Evolutionary conservation across 1,140 invertebrate species (phyloP), one percentile per base, ranked within the genome.

Genomic region (Bombus picipes): DNA sequence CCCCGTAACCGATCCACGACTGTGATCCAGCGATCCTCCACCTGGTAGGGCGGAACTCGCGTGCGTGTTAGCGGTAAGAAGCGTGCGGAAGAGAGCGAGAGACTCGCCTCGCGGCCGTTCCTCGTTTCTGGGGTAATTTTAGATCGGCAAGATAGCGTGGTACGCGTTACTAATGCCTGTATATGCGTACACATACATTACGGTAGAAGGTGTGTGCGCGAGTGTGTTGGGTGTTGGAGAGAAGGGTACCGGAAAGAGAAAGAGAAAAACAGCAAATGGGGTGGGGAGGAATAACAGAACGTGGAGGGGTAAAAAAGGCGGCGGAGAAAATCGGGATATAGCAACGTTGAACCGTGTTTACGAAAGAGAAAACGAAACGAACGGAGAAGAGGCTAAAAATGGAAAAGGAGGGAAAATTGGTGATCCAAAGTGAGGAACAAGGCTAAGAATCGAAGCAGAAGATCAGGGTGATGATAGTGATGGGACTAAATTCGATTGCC

Each of bases 71-170:
- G 74, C 75, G 9, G 74, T 59, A 8, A n/a, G 37, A 62, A 62
- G 41, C 65, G 78, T 43, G 43, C 65, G 74, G 83, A 66, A 77
- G 25, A 59, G 82, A 86, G 65, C 72, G 65, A 41, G 68, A n/a
- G 81, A 43, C 70, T 66, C 65, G 34, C 25, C 25, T 18, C 37
- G 75, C 83, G 72, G 81, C 65, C 86, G 91, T 89, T 87, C 89
- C 87, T 81, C 88, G 91, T 92, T 91, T 66, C 92, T 77, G 87
- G 83, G 89, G 90, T 94, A 94, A 94, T 93, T 94, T 94, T 94
- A 94, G 94, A 94, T 94, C 87, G 87, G 88, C 88, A 90, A 94
- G 94, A 94, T 94, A 94, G 81, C 94, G 68, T 10, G 53, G 65
- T 73, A 70, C 25, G 53, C 25, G 43, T 43, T 62, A 62, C 59